A percentile compares a stretch with the other conserved stretches of the same genome.
phyloP scores from a whole-genome alignment of 2,797 vertebrate species.

The Acipenser oxyrinchus region DNA sequence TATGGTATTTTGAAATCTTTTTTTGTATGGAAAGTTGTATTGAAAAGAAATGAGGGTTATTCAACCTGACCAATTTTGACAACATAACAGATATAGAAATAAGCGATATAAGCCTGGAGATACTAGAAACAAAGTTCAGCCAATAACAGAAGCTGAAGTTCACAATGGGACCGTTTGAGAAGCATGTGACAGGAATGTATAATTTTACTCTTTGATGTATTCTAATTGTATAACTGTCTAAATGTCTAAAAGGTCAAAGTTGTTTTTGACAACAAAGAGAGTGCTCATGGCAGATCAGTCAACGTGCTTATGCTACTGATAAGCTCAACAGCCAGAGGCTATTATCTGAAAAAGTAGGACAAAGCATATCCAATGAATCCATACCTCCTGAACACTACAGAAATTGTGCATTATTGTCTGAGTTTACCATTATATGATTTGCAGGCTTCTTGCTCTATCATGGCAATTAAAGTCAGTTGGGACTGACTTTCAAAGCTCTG shows the following conservation, averaged over 20 bases:
- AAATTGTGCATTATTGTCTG: neutral
- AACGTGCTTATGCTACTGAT: slow-evolving; percentile 1
- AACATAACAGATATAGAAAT: too few species aligned
- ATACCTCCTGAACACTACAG: neutral
- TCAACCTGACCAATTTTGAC: too few species aligned
- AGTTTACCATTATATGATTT: neutral
- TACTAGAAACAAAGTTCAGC: neutral
- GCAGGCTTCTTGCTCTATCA: neutral
- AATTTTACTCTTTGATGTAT: neutral
- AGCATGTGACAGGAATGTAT: neutral
- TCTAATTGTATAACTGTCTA: slow-evolving; percentile 6
- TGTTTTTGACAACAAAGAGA: slow-evolving; percentile 5
- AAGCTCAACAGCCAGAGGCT: neutral
- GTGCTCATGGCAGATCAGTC: slow-evolving; percentile 2
- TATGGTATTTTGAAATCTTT: too few species aligned
- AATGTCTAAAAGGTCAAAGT: slow-evolving; percentile 8
- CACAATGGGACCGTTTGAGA: neutral
- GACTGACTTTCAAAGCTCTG: too few species aligned
- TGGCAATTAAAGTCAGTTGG: neutral
- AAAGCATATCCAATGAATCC: neutral
- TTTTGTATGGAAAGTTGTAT: too few species aligned
- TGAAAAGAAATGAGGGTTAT: too few species aligned
- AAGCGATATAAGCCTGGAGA: neutral
- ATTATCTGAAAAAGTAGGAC: slow-evolving; percentile 3
- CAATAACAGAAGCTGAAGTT: neutral